Evolutionary conservation across 2,113 vertebrate genomes (phyloP).

Genomic region (Miniopterus natalensis): DNA sequence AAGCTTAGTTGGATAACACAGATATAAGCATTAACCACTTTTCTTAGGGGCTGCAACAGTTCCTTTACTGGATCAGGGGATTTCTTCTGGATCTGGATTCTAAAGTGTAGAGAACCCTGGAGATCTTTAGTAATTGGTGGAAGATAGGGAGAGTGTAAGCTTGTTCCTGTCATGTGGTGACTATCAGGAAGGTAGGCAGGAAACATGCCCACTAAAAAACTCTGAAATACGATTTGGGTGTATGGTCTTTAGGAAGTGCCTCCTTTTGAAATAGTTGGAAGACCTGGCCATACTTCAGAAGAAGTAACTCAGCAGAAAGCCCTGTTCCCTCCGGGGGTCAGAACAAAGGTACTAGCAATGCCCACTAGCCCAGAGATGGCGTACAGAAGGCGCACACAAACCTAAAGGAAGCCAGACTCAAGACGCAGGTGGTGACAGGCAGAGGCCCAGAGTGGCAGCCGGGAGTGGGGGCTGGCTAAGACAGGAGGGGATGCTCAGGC

Average conservation of each 20-base stretch:
- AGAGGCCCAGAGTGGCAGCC: not conserved
- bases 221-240: not conserved
- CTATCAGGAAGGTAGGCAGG: not conserved
- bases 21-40: not conserved
- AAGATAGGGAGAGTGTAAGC: not conserved
- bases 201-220: not conserved
- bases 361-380: not conserved
- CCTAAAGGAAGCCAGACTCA: not conserved
- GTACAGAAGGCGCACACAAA: not conserved
- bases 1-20: not conserved
- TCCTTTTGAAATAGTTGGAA: not conserved
- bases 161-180: not conserved
- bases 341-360: not conserved
- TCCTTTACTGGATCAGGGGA: not conserved
- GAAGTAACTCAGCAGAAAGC: not conserved
- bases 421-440: not conserved
- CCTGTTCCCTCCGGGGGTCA: not conserved
- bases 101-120: not conserved
- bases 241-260: not conserved
- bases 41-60: not conserved
- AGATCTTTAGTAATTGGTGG: not conserved
- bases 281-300: not conserved
- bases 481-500: not conserved
- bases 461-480: not conserved
- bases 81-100: constrained; percentile 8